These are phyloP conservation scores for Oreohelix idahoensis DNA, from an alignment of 1,140 invertebrate genomes.

Conservation along the genomic window DNA sequence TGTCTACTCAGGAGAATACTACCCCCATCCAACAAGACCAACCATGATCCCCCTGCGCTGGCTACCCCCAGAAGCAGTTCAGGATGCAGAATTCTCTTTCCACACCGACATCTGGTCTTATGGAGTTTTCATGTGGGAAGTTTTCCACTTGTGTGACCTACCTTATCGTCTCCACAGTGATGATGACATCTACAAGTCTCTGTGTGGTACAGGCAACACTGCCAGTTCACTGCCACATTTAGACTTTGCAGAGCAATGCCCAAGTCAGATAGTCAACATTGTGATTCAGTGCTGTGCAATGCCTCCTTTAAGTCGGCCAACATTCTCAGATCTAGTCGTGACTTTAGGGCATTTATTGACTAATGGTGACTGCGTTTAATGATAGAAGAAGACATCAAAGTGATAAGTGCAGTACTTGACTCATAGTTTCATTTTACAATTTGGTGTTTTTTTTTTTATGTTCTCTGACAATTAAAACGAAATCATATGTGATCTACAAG, in stretches of 20 bases:
- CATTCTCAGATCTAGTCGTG: constrained; percentile 35
- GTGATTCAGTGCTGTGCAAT: constrained; percentile 30
- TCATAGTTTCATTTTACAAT: too few relatives aligned
- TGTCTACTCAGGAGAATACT: constrained; percentile 88
- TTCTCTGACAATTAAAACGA: too few relatives aligned
- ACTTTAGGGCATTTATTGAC: constrained; percentile 35
- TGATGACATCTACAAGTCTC: constrained; percentile 78
- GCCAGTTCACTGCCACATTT: neutral
- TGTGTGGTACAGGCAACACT: constrained; percentile 26
- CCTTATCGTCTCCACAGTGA: constrained; percentile 65
- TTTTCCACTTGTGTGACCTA: constrained; percentile 69
- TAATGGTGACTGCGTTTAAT: constrained; percentile 35
- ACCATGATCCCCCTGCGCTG: constrained; percentile 85
- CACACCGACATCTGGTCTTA: constrained; percentile 72
- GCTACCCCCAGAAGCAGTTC: constrained; percentile 88
- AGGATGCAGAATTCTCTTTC: constrained; percentile 69
- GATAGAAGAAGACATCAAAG: too few relatives aligned
- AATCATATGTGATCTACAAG: too few relatives aligned
- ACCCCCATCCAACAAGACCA: constrained; percentile 51
- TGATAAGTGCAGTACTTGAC: too few relatives aligned
- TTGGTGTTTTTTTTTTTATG: too few relatives aligned
- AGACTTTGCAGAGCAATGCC: constrained; percentile 39
- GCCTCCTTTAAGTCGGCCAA: constrained; percentile 17
- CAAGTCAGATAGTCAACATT: constrained; percentile 28
- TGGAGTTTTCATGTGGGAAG: constrained; percentile 72